Base-by-base conservation (phyloP, 2,888 invertebrate species). In the Mactromeris polynyma region DNA sequence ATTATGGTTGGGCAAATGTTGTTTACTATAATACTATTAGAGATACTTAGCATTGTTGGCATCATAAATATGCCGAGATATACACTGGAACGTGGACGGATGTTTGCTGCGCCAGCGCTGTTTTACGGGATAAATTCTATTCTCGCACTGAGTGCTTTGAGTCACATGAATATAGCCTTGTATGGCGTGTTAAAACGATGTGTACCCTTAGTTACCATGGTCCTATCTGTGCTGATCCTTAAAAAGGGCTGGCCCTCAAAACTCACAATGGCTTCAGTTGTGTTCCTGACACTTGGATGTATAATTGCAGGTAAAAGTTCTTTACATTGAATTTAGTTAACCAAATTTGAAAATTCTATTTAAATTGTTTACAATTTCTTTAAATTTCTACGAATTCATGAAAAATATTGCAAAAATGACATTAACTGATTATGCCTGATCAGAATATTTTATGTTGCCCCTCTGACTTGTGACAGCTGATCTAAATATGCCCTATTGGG, bases 151-250 rank as follows among this genome's bases (percentile, higher is more conserved):
- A 96, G 96, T 89, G 97, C 97, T 0, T 95, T 97, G 40, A 96
- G 97, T 90, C 97, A 97, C 82, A 97, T 97, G 96, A 97, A 97
- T 89, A 97, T 97, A 92, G 97, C 97, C 1, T 97, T 97, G 96
- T 97, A 97, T 93, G 97, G 97, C 2, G 97, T 97, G 4, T 93
- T 97, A 40, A 97, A 97, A 94, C 95, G 97, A 82, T 97, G 96
- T 93, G 96, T 96, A 4, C 97, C 97, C 0, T 91, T 97, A 2
- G 96, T 96, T 6, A 97, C 97, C 51, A 93, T 97, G 87, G 58
- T 97, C 31, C 92, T 97, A 54, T 95, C 97, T 9, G 94, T 96
- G 4, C 51, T 96, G 11, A 92, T 97, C 17, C 94, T 97, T 17
- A 95, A 96, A 73, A 97, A 97, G 91, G 94, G 94, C 3, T 88